A percentile compares a stretch with the other conserved stretches of the same genome.
Conservation (phyloP, 2,797 vertebrate species). For the Xenentodon cancila region DNA sequence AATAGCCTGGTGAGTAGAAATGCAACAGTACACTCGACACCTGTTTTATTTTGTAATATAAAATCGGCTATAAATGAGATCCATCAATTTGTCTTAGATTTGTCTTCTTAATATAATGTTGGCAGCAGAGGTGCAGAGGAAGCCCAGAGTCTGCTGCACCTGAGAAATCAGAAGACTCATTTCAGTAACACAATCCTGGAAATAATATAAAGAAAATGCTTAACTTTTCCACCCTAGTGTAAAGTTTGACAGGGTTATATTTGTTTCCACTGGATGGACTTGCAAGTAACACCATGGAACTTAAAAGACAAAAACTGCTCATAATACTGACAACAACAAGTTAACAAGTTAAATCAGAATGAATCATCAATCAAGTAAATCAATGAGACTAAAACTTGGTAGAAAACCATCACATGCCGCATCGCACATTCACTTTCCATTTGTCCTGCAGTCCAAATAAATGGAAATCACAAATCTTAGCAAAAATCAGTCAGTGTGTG, state of each 20-base stretch:
- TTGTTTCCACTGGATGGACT: too few species aligned
- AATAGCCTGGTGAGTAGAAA: too few species aligned
- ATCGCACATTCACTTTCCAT: constrained; percentile 45
- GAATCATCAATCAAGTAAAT: background rate
- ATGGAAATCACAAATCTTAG: constrained; percentile 46
- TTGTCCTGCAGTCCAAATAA: constrained; percentile 40
- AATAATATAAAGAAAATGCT: background rate
- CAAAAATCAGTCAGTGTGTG: constrained; percentile 12
- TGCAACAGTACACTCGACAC: constrained; percentile 1
- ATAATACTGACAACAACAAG: too few species aligned
- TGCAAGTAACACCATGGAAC: background rate
- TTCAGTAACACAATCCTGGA: constrained; percentile 8
- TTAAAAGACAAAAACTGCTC: background rate
- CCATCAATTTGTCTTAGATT: constrained; percentile 55
- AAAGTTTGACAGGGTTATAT: too few species aligned
- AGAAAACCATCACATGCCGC: background rate
- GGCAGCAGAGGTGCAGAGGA: constrained; percentile 72
- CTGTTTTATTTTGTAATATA: constrained; percentile 64
- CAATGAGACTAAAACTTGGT: background rate
- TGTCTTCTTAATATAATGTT: constrained; percentile 70
- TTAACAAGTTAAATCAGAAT: too few species aligned
- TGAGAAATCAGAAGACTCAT: constrained; percentile 68
- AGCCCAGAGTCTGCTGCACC: constrained; percentile 72
- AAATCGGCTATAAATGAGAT: constrained; percentile 35
- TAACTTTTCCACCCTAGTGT: too few species aligned